Base-by-base conservation (phyloP, 2,113 vertebrate genomes). In the Cepphus grylle region DNA sequence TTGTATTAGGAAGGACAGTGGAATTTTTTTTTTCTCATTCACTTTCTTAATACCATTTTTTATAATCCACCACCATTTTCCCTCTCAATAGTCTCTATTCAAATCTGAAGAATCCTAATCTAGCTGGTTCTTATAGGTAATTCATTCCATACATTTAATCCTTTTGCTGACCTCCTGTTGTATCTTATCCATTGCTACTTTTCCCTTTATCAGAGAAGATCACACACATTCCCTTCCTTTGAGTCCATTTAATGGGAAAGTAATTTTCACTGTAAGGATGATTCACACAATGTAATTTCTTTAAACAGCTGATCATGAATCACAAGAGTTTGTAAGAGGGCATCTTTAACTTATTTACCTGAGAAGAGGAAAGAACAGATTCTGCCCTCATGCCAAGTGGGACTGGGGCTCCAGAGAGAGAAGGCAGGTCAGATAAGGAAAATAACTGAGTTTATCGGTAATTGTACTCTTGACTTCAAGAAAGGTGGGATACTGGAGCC, bases 251-350 rank as follows among this genome's bases (percentile, higher is more conserved):
- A 71, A 27, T 50, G 77, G 40, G 67, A 29, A 69, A 27, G 43
- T 13, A 61, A 22, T 67, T 93, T 72, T 67, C 84, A 73, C 5
- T 91, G 62, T 53, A 73, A 76, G 40, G 67, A 80, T 96, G 93
- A 91, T 81, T 95, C 92, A 89, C 67, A 12, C 26, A 6, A 47
- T n/a, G 5, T 47, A 50, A 91, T 88, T 91, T 69, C 81, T 91
- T 81, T 72, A 65, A 93, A 80, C 84, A 89, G 43, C 29, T 89
- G 84, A 77, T 91, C 11, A 16, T 82, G 90, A 94, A 82, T 95
- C 96, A 94, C 26, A 67, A 27, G 69, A 38, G 16, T 49, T 59
- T 93, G 84, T 65, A 77, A 91, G 71, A 89, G 59, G 77, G 23
- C 67, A 63, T 63, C 52, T 76, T 78, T 36, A 67, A 22, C 4